These are phyloP conservation scores for Notolepis coatsorum DNA, from an alignment of 2,797 vertebrate genomes.

Conservation along the genomic window DNA sequence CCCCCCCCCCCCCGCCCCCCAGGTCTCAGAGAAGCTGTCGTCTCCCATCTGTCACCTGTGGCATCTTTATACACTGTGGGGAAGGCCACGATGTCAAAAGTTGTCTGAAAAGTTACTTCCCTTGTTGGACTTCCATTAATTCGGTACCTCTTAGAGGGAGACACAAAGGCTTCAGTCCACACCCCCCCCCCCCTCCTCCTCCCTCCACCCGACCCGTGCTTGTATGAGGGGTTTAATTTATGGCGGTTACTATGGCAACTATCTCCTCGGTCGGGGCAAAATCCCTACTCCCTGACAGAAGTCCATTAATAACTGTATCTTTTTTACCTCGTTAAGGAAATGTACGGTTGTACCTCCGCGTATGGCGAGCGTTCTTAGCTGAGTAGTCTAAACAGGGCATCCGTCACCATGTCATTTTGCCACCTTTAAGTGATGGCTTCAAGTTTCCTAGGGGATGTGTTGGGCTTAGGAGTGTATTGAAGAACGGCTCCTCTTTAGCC, in stretches of 20 bases:
- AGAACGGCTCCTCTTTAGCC: constrained; percentile 82
- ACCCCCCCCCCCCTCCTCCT: constrained; percentile 29
- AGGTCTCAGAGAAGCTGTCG: constrained; percentile 54
- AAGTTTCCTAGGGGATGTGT: constrained; percentile 86
- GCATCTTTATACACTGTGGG: constrained; percentile 68
- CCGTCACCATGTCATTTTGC: constrained; percentile 87
- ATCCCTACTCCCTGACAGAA: constrained; percentile 80
- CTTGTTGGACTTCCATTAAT: constrained; percentile 65
- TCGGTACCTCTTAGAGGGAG: constrained; percentile 67
- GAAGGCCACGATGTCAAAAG: constrained; percentile 60
- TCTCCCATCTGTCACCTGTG: constrained; percentile 67
- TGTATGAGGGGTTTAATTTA: constrained; percentile 86
- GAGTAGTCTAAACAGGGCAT: constrained; percentile 89
- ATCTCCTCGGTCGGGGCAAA: constrained; percentile 86
- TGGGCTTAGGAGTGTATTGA: constrained; percentile 81
- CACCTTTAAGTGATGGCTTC: constrained; percentile 90
- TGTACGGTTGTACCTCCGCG: constrained; percentile 73
- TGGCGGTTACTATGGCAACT: constrained; percentile 92
- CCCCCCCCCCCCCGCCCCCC: constrained; percentile 24
- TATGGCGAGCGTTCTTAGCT: constrained; percentile 81
- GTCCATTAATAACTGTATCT: constrained; percentile 91
- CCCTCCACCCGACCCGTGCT: constrained; percentile 40
- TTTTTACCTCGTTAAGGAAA: constrained; percentile 60
- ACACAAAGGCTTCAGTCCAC: constrained; percentile 69
- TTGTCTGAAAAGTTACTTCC: constrained; percentile 72